Evolutionary conservation across 2,888 invertebrate species (phyloP), one percentile per base, ranked within the genome.

Genomic region (Polymixis lichenea): DNA sequence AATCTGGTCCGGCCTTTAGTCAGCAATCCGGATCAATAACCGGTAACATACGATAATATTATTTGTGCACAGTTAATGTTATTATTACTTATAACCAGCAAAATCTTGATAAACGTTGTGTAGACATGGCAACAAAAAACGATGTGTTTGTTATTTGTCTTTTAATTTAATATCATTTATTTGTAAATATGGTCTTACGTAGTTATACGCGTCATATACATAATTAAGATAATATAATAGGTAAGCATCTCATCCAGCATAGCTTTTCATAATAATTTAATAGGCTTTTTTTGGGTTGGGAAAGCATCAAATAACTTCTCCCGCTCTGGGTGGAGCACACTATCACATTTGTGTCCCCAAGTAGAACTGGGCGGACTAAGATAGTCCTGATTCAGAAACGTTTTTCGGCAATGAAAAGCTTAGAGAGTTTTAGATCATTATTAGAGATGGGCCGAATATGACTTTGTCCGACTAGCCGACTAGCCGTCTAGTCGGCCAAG

Each of bases 11-110:
- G 72, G 77, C 82, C 77, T 81, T 72, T 72, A 62, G 4, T 46
- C 32, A 1, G 0, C 62, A 38, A 78, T 73, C 81, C 67, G 78
- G 82, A 82, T 82, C 82, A 82, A 60, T 78, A 78, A 82, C 78
- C 72, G 64, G 81, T 73, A 72, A 70, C 58, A 32, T 15, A 66
- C 17, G 62, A 82, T 78, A 71, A 73, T 61, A 61, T 17, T 53
- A 60, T 32, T 25, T 43, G 32, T 62, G 38, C 25, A 67, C 2
- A 67, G 51, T 32, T 51, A 56, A 32, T 72, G 13, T 51, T 72
- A 65, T 60, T 72, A 71, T 49, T 32, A 68, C 43, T 17, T 32
- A 60, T 49, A 22, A 53, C 38, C 66, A 69, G 46, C n/a, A 7
- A 3, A 49, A 66, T 46, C 49, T 32, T 69, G 73, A 79, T 79